phyloP scores from a whole-genome alignment of 2,797 vertebrate species.

The Spinibarbus caldwelli region DNA sequence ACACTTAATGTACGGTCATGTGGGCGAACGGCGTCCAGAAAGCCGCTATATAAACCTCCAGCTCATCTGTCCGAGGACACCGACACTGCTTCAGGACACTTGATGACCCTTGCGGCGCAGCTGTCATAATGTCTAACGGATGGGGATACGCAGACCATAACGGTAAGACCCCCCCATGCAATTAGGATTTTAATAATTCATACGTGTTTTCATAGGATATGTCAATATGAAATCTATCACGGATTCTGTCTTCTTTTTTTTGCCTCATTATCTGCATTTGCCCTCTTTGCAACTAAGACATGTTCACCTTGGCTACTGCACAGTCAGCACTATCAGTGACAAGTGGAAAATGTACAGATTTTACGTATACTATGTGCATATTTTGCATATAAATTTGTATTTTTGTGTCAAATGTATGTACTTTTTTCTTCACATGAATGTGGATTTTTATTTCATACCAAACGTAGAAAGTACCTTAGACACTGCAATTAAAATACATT shows the following conservation, averaged over 20 bases:
- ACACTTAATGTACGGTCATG: slow-evolving; percentile 65
- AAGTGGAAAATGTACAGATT: neutral
- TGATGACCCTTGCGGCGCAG: slow-evolving; percentile 45
- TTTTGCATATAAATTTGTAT: neutral
- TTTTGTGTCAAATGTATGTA: neutral
- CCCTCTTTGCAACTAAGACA: neutral
- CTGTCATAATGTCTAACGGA: slow-evolving; percentile 70
- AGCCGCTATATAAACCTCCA: slow-evolving; percentile 74
- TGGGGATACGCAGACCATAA: slow-evolving; percentile 80
- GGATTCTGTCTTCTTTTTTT: neutral
- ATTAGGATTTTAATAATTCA: slow-evolving; percentile 17
- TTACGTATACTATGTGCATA: neutral
- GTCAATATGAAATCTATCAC: slow-evolving; percentile 9
- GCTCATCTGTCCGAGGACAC: slow-evolving; percentile 73
- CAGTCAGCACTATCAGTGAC: slow-evolving; percentile 22
- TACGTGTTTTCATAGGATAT: no score
- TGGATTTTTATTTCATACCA: neutral
- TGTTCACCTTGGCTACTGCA: slow-evolving; percentile 19
- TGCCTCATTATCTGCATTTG: neutral
- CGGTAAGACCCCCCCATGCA: slow-evolving; percentile 68
- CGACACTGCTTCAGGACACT: slow-evolving; percentile 54
- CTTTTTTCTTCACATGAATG: neutral
- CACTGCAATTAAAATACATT: neutral
- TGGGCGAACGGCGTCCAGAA: slow-evolving; percentile 59
- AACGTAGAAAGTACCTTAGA: neutral